Evolutionary conservation across 1,140 invertebrate genomes (phyloP).

Genomic region (Kradibia gibbosae): DNA sequence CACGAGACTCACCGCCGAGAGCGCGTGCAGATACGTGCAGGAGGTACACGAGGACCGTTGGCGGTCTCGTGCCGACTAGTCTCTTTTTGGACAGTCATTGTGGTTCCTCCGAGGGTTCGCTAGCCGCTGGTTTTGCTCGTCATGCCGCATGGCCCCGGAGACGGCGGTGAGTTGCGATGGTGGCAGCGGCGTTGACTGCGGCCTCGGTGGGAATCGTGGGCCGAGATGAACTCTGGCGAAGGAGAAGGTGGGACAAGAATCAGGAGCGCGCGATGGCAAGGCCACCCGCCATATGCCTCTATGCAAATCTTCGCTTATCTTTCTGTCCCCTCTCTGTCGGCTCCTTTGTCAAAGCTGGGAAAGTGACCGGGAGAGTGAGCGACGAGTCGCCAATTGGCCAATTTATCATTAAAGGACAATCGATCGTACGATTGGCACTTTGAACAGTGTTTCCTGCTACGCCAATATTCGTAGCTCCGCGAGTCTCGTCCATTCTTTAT

Average conservation of each 20-base stretch:
- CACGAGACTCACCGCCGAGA: neutral
- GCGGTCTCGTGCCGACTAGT: slow-evolving; percentile 5
- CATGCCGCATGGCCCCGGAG: slow-evolving; percentile 42
- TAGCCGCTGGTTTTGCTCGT: slow-evolving; percentile 55
- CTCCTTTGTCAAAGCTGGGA: slow-evolving; percentile 29
- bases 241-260: neutral
- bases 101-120: slow-evolving; percentile 55
- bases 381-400: slow-evolving; percentile 3
- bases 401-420: slow-evolving; percentile 35
- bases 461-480: neutral
- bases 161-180: neutral
- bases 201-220: too few species aligned
- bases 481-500: neutral
- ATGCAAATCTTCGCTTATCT: slow-evolving; percentile 55
- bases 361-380: too few species aligned
- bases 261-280: slow-evolving; percentile 45
- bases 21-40: neutral
- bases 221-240: too few species aligned
- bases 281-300: slow-evolving; percentile 59
- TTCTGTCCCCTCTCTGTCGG: neutral
- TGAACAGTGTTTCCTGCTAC: neutral
- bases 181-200: too few species aligned
- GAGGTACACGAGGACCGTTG: slow-evolving; percentile 30
- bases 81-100: slow-evolving; percentile 54
- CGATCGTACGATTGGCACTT: slow-evolving; percentile 9